Evolutionary conservation across 2,113 vertebrate genomes (phyloP), one percentile per base, ranked within the genome.

Genomic region (Alces alces): DNA sequence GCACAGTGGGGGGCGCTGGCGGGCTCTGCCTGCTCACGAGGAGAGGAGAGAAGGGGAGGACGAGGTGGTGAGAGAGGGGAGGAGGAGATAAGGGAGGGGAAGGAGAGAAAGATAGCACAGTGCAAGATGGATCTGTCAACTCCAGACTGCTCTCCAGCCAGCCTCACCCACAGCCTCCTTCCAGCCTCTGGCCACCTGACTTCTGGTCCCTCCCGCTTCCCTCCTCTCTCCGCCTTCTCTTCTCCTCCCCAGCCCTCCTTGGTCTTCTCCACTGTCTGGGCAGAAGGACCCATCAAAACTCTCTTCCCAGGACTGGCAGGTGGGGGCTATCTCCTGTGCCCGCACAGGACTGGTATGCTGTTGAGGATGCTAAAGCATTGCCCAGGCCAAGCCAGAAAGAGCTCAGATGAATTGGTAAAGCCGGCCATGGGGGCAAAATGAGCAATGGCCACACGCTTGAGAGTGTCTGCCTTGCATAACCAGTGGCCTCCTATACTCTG

Each of bases 1-100:
- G 97, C 98, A 98, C 97, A 98, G 97, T 98, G 97, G 86, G 98
- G 97, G 96, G 73, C 97, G 98, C 97, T 98, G 98, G 97, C 83
- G 96, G 97, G 96, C 97, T 98, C 98, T 97, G 97, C 97, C 98
- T 98, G 98, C 98, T 98, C 98, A 89, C 64, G 73, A 93, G 97
- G 96, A 96, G 96, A 96, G 95, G 97, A 96, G 91, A 80, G 89
- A 87, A 79, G 95, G 92, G 97, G 84, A 93, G 96, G 97, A 97
- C 82, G 95, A 97, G 95, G 97, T 13, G 90, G 93, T 89, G 80
- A 97, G 91, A 97, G 82, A 70, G 83, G 96, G 95, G 92, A 78
- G 87, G 82, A 96, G 88, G 96, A 97, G 96, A 95, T 16, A 95
- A 54, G 98, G 98, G 97, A 94, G 76, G 89, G 93, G 78, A 89